phyloP scores from a whole-genome alignment of 2,888 invertebrate species.

The Ellobium chinense region DNA sequence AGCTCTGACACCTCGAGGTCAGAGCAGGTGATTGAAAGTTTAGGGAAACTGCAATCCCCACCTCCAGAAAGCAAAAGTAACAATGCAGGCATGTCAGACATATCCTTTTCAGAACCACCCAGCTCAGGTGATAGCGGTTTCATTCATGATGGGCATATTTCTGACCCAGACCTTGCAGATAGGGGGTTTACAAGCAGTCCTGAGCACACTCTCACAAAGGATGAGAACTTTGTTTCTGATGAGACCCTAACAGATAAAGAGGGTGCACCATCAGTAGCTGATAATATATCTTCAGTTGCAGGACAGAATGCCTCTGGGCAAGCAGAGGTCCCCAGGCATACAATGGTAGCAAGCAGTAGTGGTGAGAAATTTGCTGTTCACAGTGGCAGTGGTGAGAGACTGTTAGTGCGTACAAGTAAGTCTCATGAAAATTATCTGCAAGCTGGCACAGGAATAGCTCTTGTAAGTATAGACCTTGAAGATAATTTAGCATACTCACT shows the following conservation, averaged over 20 bases:
- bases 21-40: slow-evolving; percentile 41
- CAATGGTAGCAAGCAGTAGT: slow-evolving; percentile 69
- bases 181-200: neutral
- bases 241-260: slow-evolving; percentile 27
- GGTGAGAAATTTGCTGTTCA: slow-evolving; percentile 69
- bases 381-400: slow-evolving; percentile 79
- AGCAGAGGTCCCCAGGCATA: slow-evolving; percentile 36
- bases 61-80: slow-evolving; percentile 28
- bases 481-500: slow-evolving; percentile 95
- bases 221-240: slow-evolving; percentile 24
- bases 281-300: neutral
- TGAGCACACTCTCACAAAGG: neutral
- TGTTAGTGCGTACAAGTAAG: slow-evolving; percentile 91
- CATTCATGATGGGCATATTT: slow-evolving; percentile 51
- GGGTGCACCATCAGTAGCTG: neutral
- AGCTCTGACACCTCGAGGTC: slow-evolving; percentile 34
- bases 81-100: slow-evolving; percentile 39
- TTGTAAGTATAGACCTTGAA: slow-evolving; percentile 94
- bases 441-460: slow-evolving; percentile 87
- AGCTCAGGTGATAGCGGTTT: slow-evolving; percentile 56
- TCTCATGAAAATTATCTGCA: slow-evolving; percentile 92
- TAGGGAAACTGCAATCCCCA: slow-evolving; percentile 39
- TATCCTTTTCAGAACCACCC: slow-evolving; percentile 48
- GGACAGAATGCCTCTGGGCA: neutral
- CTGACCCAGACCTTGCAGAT: slow-evolving; percentile 51